Percentiles rank a stretch among this genome's conserved stretches.
These are phyloP conservation scores for Hoplias malabaricus DNA, from an alignment of 2,113 vertebrate genomes.

Conservation along the genomic window DNA sequence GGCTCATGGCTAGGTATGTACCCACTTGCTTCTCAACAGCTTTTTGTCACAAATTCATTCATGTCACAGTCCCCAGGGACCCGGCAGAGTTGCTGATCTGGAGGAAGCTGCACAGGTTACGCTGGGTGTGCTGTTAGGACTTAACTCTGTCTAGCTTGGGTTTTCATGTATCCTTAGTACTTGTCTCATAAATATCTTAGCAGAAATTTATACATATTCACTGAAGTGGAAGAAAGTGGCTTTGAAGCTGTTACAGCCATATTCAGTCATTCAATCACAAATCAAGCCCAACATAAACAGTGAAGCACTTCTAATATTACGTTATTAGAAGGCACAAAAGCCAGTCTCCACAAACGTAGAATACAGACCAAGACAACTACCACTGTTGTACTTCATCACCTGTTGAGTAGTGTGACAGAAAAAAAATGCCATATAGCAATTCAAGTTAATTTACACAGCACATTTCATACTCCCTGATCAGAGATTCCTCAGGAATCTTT, in stretches of 20 bases:
- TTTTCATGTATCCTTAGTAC: background rate
- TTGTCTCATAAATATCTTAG: background rate
- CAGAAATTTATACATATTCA: background rate
- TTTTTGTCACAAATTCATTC: background rate
- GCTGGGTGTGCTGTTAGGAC: background rate
- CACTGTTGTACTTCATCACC: too few relatives aligned
- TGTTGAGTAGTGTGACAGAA: too few relatives aligned
- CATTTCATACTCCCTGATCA: too few relatives aligned
- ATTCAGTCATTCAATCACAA: background rate
- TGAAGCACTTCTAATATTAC: background rate
- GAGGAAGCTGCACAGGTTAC: background rate
- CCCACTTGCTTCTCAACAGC: background rate
- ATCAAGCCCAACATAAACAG: background rate
- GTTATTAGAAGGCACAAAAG: background rate
- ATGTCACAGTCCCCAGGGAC: background rate
- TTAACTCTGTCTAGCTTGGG: background rate
- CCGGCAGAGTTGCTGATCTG: background rate
- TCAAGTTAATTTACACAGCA: too few relatives aligned
- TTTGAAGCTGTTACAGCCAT: background rate
- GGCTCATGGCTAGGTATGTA: background rate
- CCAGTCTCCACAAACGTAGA: background rate
- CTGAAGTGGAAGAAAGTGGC: background rate
- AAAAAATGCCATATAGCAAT: too few relatives aligned
- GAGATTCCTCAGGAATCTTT: too few relatives aligned
- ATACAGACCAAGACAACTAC: too few relatives aligned